A percentile compares a stretch with the other conserved stretches of the same genome.
These are phyloP conservation scores for Brachionus plicatilis DNA, from an alignment of 1,140 invertebrate species.

Conservation along the genomic window DNA sequence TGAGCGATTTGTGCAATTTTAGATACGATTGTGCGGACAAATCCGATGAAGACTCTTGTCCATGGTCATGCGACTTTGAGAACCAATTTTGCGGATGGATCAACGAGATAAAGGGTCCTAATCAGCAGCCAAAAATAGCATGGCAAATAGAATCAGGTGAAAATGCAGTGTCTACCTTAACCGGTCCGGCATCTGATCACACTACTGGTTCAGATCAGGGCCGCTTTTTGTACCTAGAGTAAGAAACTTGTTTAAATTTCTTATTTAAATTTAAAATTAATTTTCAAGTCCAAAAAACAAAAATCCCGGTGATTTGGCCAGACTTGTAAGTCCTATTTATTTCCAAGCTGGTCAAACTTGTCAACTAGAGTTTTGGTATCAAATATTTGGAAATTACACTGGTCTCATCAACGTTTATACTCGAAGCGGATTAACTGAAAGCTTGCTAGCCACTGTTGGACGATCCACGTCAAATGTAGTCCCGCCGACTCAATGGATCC, in stretches of 20 bases:
- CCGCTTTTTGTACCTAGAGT: conserved; percentile 16
- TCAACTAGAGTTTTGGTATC: conserved; percentile 41
- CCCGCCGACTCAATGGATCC: conserved; percentile 43
- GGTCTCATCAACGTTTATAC: conserved; percentile 43
- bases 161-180: not conserved
- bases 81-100: conserved; percentile 3
- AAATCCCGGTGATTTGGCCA: conserved; percentile 7
- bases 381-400: conserved; percentile 37
- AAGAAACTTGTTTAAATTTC: not conserved
- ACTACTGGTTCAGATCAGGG: not conserved
- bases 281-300: conserved; percentile 30
- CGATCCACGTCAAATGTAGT: not conserved
- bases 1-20: conserved; percentile 49
- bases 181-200: not conserved
- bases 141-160: conserved; percentile 22
- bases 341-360: conserved; percentile 42
- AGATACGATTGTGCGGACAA: conserved; percentile 47
- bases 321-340: conserved; percentile 47
- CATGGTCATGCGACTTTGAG: conserved; percentile 41
- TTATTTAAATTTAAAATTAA: not conserved
- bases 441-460: not conserved
- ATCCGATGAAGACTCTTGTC: conserved; percentile 50
- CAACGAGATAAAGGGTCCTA: conserved; percentile 15
- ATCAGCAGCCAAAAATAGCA: conserved; percentile 29
- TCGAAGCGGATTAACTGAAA: not conserved